Base-by-base conservation (phyloP, 2,113 vertebrate genomes). In the Centropus unirufus region DNA sequence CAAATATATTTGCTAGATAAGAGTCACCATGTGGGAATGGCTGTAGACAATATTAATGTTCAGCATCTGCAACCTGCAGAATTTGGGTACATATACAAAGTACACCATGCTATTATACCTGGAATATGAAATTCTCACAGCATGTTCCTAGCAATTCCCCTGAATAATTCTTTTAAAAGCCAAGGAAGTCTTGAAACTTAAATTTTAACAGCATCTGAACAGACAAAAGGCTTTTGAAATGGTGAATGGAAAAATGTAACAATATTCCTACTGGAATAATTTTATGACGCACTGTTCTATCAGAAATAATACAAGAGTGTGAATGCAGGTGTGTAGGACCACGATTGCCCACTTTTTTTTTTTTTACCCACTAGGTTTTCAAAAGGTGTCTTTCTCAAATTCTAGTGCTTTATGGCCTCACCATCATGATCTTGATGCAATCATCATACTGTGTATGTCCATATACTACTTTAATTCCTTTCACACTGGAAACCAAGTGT, bases 1-100 rank as follows among this genome's bases (percentile, higher is more conserved):
- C 62, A 34, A 18, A 8, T 16, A 59, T 40, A 1, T 18, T 18
- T 16, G 20, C 3, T 24, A 5, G 2, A 0, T 30, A 44, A 23
- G 27, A 70, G 74, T 29, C 7, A 11, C 32, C 29, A 30, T 1
- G 2, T 15, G n/a, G 19, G 36, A 19, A 16, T 30, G 23, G 57
- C n/a, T 34, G 16, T 7, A 40, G 80, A 39, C 11, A 12, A 5
- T 0, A 15, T n/a, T 5, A 47, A 44, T 0, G 3, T 9, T 23
- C n/a, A 62, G 59, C 62, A 21, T 3, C 26, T 14, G 49, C 57
- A 72, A 54, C 13, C 10, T 8, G 27, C 23, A 8, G 26, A 30
- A 29, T 21, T 67, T 14, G 16, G 21, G n/a, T 32, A n/a, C 17
- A 4, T 9, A 21, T 6, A 34, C 20, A 29, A 42, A 61, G 46